Evolutionary conservation across 2,113 vertebrate genomes (phyloP).

Genomic region (Lates calcarifer): DNA sequence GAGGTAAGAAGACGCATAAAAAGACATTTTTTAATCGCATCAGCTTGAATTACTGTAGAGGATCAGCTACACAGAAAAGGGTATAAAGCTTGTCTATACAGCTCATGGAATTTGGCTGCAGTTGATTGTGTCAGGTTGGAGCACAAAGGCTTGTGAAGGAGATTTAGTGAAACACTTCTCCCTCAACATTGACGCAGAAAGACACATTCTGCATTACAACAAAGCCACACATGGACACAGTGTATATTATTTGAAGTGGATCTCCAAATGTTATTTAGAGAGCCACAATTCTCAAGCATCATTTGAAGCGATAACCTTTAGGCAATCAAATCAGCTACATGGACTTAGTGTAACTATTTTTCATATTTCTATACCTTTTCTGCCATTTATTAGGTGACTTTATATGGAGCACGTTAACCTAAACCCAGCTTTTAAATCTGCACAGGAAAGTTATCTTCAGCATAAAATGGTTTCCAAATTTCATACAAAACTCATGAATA

Average conservation of each 20-base stretch:
- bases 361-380: background rate
- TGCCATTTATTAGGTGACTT: background rate
- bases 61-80: slow-evolving; percentile 53
- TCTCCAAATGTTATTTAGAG: slow-evolving; percentile 1
- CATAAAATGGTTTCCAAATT: background rate
- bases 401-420: background rate
- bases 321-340: background rate
- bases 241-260: slow-evolving; percentile 1
- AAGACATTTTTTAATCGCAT: slow-evolving; percentile 69
- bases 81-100: slow-evolving; percentile 43
- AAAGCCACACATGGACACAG: slow-evolving; percentile 15
- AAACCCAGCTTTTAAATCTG: background rate
- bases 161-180: slow-evolving; percentile 48
- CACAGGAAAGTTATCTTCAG: background rate
- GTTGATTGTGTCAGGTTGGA: slow-evolving; percentile 53
- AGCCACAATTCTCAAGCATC: background rate
- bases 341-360: background rate
- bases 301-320: background rate
- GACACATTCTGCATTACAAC: slow-evolving; percentile 31
- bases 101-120: slow-evolving; percentile 64
- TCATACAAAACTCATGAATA: slow-evolving; percentile 4
- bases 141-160: slow-evolving; percentile 53
- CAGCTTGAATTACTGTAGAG: slow-evolving; percentile 68
- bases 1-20: slow-evolving; percentile 60
- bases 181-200: slow-evolving; percentile 17